phyloP scores from a whole-genome alignment of 2,113 vertebrate species.

The Megaleporinus macrocephalus region DNA sequence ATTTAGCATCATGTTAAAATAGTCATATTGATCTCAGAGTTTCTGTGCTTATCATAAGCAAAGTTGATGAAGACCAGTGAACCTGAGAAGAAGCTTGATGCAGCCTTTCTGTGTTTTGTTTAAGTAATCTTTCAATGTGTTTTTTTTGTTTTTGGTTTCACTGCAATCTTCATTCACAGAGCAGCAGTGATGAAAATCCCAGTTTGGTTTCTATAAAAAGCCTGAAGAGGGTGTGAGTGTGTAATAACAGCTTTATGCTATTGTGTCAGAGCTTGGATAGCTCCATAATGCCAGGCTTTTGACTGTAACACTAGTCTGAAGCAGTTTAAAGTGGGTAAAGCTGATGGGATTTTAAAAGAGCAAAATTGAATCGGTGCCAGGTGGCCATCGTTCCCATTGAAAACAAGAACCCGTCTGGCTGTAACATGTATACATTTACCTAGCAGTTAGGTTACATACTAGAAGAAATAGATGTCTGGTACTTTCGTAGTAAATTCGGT shows the following conservation, averaged over 20 bases:
- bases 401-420: too few species aligned
- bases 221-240: neutral
- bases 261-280: neutral
- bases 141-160: neutral
- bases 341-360: neutral
- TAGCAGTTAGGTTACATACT: too few species aligned
- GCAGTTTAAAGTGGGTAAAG: too few species aligned
- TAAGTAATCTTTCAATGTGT: neutral
- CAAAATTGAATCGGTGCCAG: too few species aligned
- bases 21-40: slow-evolving; percentile 1
- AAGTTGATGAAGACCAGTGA: too few species aligned
- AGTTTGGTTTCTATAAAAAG: neutral
- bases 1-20: slow-evolving; percentile 2
- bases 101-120: neutral
- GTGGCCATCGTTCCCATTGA: too few species aligned
- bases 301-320: too few species aligned
- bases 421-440: too few species aligned
- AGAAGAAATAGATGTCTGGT: too few species aligned
- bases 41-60: neutral
- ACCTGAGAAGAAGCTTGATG: neutral
- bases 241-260: neutral
- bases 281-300: neutral
- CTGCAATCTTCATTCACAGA: neutral
- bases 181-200: neutral
- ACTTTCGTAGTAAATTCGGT: too few species aligned